Percentiles rank a stretch among this genome's conserved stretches.
Evolutionary conservation across 2,113 vertebrate genomes (phyloP).

Genomic region (Loxodonta africana): DNA sequence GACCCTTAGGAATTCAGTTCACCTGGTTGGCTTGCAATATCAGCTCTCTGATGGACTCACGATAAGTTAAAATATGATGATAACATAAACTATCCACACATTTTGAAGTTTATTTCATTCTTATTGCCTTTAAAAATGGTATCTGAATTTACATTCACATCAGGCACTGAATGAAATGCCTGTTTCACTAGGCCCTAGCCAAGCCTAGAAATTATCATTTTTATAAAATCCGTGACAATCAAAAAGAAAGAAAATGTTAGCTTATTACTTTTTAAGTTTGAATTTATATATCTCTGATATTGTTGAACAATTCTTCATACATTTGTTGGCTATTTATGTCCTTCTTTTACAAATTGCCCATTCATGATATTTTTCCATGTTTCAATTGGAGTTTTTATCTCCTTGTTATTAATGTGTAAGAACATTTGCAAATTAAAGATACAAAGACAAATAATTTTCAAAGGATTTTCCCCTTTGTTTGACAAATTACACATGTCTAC

Average conservation of each 20-base stretch:
- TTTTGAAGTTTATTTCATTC: background rate
- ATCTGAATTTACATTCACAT: background rate
- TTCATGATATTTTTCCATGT: background rate
- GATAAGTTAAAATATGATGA: background rate
- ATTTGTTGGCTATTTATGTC: background rate
- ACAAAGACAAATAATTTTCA: background rate
- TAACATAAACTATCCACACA: conserved; percentile 26
- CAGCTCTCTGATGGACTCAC: background rate
- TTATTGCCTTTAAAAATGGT: conserved; percentile 42
- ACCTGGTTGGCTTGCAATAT: background rate
- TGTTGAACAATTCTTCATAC: background rate
- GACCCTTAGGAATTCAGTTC: background rate
- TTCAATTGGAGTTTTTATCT: background rate
- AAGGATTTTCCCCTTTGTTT: conserved; percentile 27
- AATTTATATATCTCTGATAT: background rate
- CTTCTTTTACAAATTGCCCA: conserved; percentile 1
- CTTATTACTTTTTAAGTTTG: background rate
- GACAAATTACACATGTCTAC: background rate
- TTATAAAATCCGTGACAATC: conserved; percentile 56
- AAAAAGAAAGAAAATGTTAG: background rate
- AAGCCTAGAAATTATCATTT: conserved; percentile 15
- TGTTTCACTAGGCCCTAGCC: background rate
- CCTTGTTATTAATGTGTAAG: background rate
- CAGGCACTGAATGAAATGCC: background rate
- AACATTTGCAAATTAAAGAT: conserved; percentile 21